phyloP scores from a whole-genome alignment of 1,140 invertebrate species.

The Neotoxoptera formosana region DNA sequence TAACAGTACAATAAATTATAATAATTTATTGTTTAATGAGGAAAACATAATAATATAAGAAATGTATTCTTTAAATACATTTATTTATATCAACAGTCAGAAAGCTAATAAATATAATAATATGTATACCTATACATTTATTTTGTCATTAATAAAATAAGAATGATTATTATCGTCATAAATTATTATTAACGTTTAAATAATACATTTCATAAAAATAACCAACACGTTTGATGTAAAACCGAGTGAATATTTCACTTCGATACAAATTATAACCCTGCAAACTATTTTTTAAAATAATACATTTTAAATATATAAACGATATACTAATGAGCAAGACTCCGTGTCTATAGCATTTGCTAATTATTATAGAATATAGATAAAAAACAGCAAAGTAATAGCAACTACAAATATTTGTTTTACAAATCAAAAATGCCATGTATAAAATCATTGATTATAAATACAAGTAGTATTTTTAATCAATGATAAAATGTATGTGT shows the following conservation, averaged over 20 bases:
- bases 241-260: neutral
- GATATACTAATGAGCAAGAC: neutral
- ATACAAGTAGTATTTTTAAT: too few relatives aligned
- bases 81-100: neutral
- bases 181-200: neutral
- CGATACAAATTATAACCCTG: neutral
- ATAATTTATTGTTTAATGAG: neutral
- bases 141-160: neutral
- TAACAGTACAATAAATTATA: neutral
- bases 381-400: neutral
- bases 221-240: neutral
- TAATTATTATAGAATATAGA: neutral
- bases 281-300: neutral
- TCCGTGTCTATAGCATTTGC: neutral
- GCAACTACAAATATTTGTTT: neutral
- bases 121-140: neutral
- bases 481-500: neutral
- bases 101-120: neutral
- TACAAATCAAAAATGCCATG: neutral
- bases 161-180: neutral
- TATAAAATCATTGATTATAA: too few relatives aligned
- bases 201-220: neutral
- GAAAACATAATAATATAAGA: neutral
- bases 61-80: neutral
- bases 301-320: neutral